Evolutionary conservation across 2,797 vertebrate genomes (phyloP).

Genomic region (Peromyscus melanophrys): DNA sequence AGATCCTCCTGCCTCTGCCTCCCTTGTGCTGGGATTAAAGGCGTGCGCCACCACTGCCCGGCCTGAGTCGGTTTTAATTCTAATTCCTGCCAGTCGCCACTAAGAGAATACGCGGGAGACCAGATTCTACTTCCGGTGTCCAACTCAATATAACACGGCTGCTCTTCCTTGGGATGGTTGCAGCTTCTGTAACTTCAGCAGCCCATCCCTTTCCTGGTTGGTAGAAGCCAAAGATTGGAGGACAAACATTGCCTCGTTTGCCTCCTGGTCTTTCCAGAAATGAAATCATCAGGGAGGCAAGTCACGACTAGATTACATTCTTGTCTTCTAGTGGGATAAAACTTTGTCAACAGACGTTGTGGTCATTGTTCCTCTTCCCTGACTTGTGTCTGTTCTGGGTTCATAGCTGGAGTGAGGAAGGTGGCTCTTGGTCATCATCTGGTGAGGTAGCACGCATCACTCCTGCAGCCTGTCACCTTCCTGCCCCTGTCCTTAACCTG

Average conservation of each 20-base stretch:
- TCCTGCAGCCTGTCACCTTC: neutral
- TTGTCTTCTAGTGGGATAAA: constrained; percentile 11
- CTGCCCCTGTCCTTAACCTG: neutral
- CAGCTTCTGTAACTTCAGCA: neutral
- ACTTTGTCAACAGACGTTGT: neutral
- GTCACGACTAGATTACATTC: neutral
- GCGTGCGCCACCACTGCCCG: too few species aligned
- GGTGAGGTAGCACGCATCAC: neutral
- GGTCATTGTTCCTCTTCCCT: neutral
- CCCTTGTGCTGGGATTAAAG: too few species aligned
- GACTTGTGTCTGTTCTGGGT: neutral
- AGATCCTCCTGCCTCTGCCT: too few species aligned
- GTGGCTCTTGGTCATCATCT: neutral
- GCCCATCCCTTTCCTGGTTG: constrained; percentile 13
- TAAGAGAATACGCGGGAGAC: constrained; percentile 20
- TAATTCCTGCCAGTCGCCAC: neutral
- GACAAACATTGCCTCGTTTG: neutral
- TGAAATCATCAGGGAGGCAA: constrained; percentile 35
- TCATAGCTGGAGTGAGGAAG: constrained; percentile 15
- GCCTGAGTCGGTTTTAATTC: neutral
- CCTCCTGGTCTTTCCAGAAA: neutral
- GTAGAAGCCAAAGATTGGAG: constrained; percentile 3
- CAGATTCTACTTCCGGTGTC: neutral
- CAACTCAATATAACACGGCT: neutral
- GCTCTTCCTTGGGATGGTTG: neutral